phyloP scores from a whole-genome alignment of 2,113 vertebrate genomes.

The Marcusenius ussheri region DNA sequence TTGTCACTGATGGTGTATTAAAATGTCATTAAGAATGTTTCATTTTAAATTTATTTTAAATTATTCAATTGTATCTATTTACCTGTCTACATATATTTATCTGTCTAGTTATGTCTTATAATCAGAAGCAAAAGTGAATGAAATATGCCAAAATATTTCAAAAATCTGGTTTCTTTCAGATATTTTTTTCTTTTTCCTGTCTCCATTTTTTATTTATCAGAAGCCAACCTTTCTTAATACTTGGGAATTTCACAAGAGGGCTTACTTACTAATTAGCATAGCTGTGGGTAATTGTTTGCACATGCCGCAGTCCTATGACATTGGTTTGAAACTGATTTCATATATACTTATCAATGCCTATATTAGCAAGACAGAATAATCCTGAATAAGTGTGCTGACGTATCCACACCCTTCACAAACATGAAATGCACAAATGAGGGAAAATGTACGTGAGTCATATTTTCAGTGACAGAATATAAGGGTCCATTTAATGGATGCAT shows the following conservation, averaged over 20 bases:
- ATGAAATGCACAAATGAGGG: neutral
- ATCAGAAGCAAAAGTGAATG: constrained; percentile 43
- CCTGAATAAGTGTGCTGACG: neutral
- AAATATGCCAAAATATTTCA: constrained; percentile 54
- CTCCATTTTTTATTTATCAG: neutral
- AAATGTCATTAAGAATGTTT: constrained; percentile 54
- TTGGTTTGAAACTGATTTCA: neutral
- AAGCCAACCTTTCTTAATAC: constrained; percentile 10
- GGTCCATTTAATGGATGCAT: neutral
- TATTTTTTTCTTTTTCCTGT: constrained; percentile 31
- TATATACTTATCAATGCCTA: constrained; percentile 4
- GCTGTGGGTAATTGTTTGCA: neutral
- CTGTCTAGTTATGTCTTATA: constrained; percentile 34
- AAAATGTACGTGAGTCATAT: neutral
- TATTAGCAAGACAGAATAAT: neutral
- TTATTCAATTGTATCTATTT: constrained; percentile 41
- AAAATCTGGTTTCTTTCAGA: constrained; percentile 29
- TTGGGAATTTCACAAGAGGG: constrained; percentile 27
- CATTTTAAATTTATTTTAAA: constrained; percentile 43
- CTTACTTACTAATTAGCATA: neutral
- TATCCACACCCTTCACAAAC: neutral
- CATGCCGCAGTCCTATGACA: neutral
- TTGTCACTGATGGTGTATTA: constrained; percentile 43
- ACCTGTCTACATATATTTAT: constrained; percentile 44
- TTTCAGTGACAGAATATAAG: neutral